Evolutionary conservation across 2,797 vertebrate species (phyloP), one percentile per base, ranked within the genome.

Genomic region (Sorex maritimensis): DNA sequence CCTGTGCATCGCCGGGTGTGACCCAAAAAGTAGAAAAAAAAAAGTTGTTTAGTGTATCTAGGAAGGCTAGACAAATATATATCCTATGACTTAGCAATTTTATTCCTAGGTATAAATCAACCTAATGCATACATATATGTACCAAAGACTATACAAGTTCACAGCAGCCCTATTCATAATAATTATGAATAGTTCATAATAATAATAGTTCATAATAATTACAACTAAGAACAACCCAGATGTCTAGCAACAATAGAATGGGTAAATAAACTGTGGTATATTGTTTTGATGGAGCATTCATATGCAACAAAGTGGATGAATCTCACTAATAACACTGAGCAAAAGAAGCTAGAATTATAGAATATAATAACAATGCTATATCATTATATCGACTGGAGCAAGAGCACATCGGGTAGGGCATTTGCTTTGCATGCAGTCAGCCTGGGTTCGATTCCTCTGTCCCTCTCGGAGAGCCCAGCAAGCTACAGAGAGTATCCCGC

Each of bases 21-120:
- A n/a, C n/a, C n/a, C n/a, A n/a, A n/a, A n/a, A n/a, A n/a, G n/a
- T n/a, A n/a, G n/a, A n/a, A n/a, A n/a, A n/a, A n/a, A 86, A 83
- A 90, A 78, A 81, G 77, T 19, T 75, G 52, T 73, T 93, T 77
- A 92, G 41, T 79, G 55, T 71, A 85, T 63, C 80, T 67, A 63
- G 21, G 79, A 67, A 86, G 78, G 58, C 71, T 79, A 44, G 73
- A 78, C 24, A 77, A 46, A 38, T 80, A 24, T 38, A 79, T 24
- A 85, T 52, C 23, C 34, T 55, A n/a, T 34, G 41, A 81, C 38
- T 49, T 67, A 88, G 44, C 21, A 83, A 28, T 71, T 75, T 82
- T 58, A 81, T 41, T 78, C 34, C 67, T 81, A 49, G 85, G 34
- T 34, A 68, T 41, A 75, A 0, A 58, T 61, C 67, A 86, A 55